Base-by-base conservation (phyloP, 1,140 invertebrate species). In the Drosophila bocki region DNA sequence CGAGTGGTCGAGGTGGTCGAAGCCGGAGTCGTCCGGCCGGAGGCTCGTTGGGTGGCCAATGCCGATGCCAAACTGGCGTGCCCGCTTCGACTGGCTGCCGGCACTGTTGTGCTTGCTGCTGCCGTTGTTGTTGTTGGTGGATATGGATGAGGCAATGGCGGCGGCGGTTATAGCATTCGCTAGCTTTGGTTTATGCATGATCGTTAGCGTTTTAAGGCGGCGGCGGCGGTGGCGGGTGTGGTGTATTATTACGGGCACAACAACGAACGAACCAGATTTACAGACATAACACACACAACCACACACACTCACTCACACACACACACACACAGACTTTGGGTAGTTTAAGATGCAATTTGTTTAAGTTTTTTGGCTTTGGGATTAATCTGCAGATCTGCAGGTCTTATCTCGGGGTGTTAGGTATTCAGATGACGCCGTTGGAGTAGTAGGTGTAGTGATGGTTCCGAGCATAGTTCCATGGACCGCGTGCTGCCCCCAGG, bases 111-210 rank as follows among this genome's bases (percentile, higher is more conserved):
- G 63, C 47, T 48, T 70, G 26, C 45, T 79, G 68, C 13, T 68
- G 56, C 29, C 45, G 61, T 47, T 75, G 71, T 72, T 84, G 59
- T 69, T 77, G 47, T 85, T 86, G 72, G 82, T 90, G 80, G 84
- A 88, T 88, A 88, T 88, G 78, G 84, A 88, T 84, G 84, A 88
- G 74, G 84, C 84, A 88, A 88, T 88, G 87, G 85, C 85, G 75
- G 84, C 74, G 83, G 84, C 84, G 87, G 85, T 88, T 88, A 88
- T 90, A 81, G 84, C 77, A 84, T 90, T 88, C 63, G 59, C 74
- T 82, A 91, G 75, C 84, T 77, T 86, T 79, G 85, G 82, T 87
- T 88, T 91, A 91, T 91, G 90, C 90, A 91, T 91, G 85, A 88
- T 90, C 90, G 77, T 87, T 91, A 88, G 75, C 72, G 59, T 44